These are phyloP conservation scores for Drosophila lacteicornis DNA, from an alignment of 1,140 invertebrate species.

Conservation along the genomic window DNA sequence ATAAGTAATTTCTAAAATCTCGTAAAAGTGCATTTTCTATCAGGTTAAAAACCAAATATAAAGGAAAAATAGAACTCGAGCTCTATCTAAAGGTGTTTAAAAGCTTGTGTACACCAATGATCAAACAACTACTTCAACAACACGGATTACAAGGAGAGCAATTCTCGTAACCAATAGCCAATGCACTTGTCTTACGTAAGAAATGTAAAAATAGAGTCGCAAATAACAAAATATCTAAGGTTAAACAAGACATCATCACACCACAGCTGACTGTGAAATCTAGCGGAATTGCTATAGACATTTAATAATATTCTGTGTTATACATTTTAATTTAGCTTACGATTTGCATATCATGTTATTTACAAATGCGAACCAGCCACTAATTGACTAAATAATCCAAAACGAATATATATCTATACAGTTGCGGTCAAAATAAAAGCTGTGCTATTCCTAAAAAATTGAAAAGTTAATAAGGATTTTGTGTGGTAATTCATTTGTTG, in stretches of 20 bases:
- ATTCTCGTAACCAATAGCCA: conserved; percentile 7
- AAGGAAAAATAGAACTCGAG: too few species aligned
- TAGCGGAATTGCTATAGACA: conserved; percentile 44
- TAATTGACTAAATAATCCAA: conserved; percentile 61
- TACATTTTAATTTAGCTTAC: conserved; percentile 48
- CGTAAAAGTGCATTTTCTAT: too few species aligned
- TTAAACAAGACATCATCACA: conserved; percentile 38
- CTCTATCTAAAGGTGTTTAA: background rate
- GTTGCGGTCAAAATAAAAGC: conserved; percentile 6
- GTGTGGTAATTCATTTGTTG: too few species aligned
- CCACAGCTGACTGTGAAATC: conserved; percentile 24
- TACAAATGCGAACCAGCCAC: conserved; percentile 43
- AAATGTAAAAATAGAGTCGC: conserved; percentile 28
- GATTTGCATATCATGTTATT: conserved; percentile 52
- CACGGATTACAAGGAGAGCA: conserved; percentile 16
- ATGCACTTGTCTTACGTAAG: conserved; percentile 30
- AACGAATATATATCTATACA: conserved; percentile 29
- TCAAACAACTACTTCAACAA: conserved; percentile 1
- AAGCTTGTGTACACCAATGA: background rate
- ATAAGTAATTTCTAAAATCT: background rate
- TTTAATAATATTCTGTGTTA: conserved; percentile 59
- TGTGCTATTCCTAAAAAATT: background rate
- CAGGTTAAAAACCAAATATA: background rate
- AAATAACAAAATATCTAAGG: conserved; percentile 31
- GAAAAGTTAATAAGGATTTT: too few species aligned